Evolutionary conservation across 2,113 vertebrate species (phyloP).

Genomic region (Antennarius striatus): DNA sequence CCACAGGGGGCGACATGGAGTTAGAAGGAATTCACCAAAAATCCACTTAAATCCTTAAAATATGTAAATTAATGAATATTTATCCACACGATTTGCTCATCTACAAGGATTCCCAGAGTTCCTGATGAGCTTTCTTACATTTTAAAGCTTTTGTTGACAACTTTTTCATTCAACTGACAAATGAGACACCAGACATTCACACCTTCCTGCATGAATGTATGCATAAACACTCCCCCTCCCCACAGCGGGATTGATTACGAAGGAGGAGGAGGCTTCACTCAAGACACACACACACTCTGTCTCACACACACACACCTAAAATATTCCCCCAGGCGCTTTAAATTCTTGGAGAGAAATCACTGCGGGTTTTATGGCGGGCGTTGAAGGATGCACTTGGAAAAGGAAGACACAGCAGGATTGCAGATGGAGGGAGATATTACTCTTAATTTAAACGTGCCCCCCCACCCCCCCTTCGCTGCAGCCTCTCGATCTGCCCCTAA

Average conservation of each 20-base stretch:
- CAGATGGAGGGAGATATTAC: constrained; percentile 34
- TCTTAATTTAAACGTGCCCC: constrained; percentile 46
- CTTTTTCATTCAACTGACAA: too few relatives aligned
- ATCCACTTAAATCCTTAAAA: too few relatives aligned
- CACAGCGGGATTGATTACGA: background rate
- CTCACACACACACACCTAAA: too few relatives aligned
- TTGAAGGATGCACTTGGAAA: constrained; percentile 33
- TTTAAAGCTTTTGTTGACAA: too few relatives aligned
- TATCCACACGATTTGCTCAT: too few relatives aligned
- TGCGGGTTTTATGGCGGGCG: constrained; percentile 22
- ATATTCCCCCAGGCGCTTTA: constrained; percentile 10
- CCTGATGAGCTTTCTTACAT: too few relatives aligned
- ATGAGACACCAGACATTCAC: too few relatives aligned
- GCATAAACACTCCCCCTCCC: background rate
- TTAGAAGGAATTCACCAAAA: too few relatives aligned
- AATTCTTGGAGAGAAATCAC: constrained; percentile 22
- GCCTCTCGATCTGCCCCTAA: constrained; percentile 13
- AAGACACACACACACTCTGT: background rate
- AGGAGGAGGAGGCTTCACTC: background rate
- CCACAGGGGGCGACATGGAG: too few relatives aligned
- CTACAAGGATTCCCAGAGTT: too few relatives aligned
- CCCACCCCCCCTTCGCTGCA: constrained; percentile 9
- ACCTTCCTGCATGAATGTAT: background rate
- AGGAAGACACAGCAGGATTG: constrained; percentile 13
- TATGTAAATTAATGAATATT: too few relatives aligned